A percentile compares a stretch with the other conserved stretches of the same genome.
Conservation (phyloP, 2,113 vertebrate genomes). For the Gymnarchus niloticus region DNA sequence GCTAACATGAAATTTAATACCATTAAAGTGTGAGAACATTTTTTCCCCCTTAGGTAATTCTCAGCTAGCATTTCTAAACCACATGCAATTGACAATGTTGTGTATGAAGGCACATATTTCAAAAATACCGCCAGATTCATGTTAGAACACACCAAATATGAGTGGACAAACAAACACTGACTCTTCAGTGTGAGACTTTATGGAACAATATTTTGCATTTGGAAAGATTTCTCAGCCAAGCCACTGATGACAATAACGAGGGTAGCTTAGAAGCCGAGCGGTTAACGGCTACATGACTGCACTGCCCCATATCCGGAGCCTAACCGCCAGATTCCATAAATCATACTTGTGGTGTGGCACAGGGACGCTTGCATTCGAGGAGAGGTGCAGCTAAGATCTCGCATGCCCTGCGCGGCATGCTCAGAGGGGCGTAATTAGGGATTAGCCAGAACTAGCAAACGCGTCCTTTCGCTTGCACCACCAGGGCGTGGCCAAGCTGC, state of each 20-base stretch:
- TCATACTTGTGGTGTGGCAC: too few species aligned
- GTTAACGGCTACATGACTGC: not conserved
- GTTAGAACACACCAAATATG: not conserved
- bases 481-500: constrained; percentile 18
- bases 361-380: too few species aligned
- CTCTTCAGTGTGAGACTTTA: not conserved
- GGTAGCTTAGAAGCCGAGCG: not conserved
- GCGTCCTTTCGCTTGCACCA: constrained; percentile 18
- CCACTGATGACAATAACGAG: not conserved
- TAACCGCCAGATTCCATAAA: not conserved
- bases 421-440: not conserved
- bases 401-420: not conserved
- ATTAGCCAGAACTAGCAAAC: not conserved
- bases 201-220: not conserved
- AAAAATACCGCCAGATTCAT: not conserved
- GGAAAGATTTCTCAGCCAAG: not conserved
- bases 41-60: not conserved
- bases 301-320: not conserved
- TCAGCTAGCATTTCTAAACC: not conserved
- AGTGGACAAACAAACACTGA: not conserved
- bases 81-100: not conserved
- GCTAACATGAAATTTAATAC: not conserved
- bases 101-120: not conserved
- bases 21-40: not conserved
- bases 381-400: not conserved